These are phyloP conservation scores for Coenobita brevimanus DNA, from an alignment of 1,140 invertebrate species.

Conservation along the genomic window DNA sequence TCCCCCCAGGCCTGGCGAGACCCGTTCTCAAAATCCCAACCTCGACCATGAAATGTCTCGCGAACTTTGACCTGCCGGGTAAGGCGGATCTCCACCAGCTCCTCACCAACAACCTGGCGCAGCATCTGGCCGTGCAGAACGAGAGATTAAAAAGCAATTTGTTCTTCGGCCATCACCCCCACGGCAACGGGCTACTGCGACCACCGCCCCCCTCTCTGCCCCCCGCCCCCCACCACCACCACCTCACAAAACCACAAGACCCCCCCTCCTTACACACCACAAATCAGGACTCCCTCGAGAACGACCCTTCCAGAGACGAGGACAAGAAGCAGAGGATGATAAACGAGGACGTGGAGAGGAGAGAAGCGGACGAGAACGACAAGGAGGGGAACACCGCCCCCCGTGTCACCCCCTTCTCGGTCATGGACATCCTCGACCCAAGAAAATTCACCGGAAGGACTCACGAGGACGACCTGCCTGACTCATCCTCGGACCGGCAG, in stretches of 20 bases:
- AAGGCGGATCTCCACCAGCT: slow-evolving; percentile 61
- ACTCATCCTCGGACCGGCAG: slow-evolving; percentile 56
- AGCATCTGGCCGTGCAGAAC: slow-evolving; percentile 58
- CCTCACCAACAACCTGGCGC: slow-evolving; percentile 60
- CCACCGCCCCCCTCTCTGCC: slow-evolving; percentile 8
- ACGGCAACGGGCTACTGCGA: neutral
- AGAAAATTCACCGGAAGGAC: slow-evolving; percentile 63
- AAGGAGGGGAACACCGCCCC: slow-evolving; percentile 23
- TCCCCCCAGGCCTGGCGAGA: neutral
- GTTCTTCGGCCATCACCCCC: slow-evolving; percentile 38
- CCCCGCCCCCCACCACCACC: neutral
- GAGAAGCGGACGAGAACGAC: neutral
- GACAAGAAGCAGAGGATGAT: neutral
- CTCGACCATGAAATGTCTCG: slow-evolving; percentile 46
- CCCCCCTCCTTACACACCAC: neutral
- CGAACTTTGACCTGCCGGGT: slow-evolving; percentile 55
- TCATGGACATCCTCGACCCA: slow-evolving; percentile 65
- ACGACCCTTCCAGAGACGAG: neutral
- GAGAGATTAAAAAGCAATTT: slow-evolving; percentile 51
- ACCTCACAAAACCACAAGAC: neutral
- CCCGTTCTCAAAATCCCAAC: slow-evolving; percentile 59
- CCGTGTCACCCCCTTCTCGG: slow-evolving; percentile 63
- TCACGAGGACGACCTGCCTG: slow-evolving; percentile 38
- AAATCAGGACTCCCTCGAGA: neutral
- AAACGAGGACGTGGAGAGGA: neutral